Evolutionary conservation across 2,113 vertebrate species (phyloP).

Genomic region (Anhinga anhinga): DNA sequence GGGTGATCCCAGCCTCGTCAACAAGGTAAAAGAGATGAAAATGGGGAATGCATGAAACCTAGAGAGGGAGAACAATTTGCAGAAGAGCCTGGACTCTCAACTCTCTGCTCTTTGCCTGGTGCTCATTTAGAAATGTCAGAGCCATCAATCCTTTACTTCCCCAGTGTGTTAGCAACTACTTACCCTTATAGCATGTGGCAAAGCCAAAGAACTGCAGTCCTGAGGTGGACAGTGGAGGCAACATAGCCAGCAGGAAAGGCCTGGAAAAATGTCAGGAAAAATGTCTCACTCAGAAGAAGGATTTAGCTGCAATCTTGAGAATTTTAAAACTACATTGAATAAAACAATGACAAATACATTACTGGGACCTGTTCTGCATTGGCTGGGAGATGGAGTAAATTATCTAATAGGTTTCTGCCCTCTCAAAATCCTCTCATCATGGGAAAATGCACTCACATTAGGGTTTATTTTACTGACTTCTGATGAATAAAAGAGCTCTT

Average conservation of each 20-base stretch:
- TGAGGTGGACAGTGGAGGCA: background rate
- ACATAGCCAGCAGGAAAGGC: background rate
- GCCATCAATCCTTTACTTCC: background rate
- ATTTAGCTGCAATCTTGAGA: background rate
- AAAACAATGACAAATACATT: background rate
- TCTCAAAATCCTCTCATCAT: background rate
- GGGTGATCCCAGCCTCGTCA: constrained; percentile 74
- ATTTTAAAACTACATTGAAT: background rate
- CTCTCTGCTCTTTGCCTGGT: background rate
- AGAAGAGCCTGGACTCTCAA: background rate
- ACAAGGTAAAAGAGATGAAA: constrained; percentile 78
- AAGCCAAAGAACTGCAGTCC: background rate
- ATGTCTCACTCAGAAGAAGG: background rate
- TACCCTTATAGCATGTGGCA: background rate
- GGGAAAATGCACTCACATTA: background rate
- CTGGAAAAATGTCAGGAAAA: background rate
- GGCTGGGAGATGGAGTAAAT: background rate
- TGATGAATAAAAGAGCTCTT: background rate
- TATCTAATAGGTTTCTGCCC: background rate
- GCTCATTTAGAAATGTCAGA: background rate
- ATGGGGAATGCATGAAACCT: background rate
- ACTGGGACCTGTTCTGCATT: background rate
- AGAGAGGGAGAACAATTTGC: background rate
- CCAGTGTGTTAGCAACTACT: background rate
- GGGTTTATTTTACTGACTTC: background rate